Base-by-base conservation (phyloP, 2,113 vertebrate genomes). In the Pseudonaja textilis region DNA sequence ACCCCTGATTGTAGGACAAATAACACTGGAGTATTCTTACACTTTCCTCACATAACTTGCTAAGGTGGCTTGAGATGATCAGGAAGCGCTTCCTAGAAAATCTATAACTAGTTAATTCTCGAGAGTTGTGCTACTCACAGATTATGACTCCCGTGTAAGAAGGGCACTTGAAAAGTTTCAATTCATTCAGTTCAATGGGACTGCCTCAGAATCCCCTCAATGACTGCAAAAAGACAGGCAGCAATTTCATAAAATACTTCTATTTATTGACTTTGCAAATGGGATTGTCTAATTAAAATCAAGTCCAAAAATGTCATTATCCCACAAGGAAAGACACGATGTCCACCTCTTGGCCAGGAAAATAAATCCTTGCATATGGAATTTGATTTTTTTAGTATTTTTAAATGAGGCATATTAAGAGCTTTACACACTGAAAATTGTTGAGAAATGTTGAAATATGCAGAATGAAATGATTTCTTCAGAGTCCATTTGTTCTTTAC, bases 341-440 rank as follows among this genome's bases (percentile, higher is more conserved):
- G 90, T 95, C 95, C 96, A n/a, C 16, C 94, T 93, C 95, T 96
- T 90, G 94, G 94, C 55, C 85, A 90, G 10, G 47, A 90, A 90
- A 92, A 94, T 89, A 93, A 96, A 97, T 97, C 92, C 96, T 96
- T 96, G 94, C 96, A 74, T 96, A 94, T 94, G 81, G 89, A 95
- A 86, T 61, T 74, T 57, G 10, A 25, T 45, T 57, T 23, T 64
- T 45, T 39, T 5, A 85, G 88, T 45, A 55, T 94, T 95, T 96
- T 91, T 95, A 97, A 97, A 97, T 97, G 97, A 96, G 94, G 96
- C 92, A 90, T 96, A 94, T 97, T 95, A 94, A 90, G 86, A 95
- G 92, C 90, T 94, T 98, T 97, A 98, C 96, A 98, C 97, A 98
- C 97, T 95, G 97, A 97, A 94, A 74, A 95, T 94, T 96, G 95